Base-by-base conservation (phyloP, 2,113 vertebrate genomes). In the Dryoscopus gambensis region DNA sequence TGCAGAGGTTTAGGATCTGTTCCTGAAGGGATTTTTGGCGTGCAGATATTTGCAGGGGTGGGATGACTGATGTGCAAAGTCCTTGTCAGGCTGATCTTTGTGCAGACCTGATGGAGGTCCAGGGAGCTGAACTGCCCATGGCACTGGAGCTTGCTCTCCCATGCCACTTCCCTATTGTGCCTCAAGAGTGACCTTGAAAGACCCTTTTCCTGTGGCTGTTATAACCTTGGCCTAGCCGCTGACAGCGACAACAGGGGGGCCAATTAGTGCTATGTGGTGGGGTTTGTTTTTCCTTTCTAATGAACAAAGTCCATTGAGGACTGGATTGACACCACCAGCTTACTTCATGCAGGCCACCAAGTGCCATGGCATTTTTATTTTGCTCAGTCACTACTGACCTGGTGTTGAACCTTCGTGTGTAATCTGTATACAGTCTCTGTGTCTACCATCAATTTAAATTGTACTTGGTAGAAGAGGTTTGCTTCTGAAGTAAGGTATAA, bases 161-260 rank as follows among this genome's bases (percentile, higher is more conserved):
- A 2, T 68, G 81, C 56, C 3, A 3, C 75, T 90, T 84, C 33
- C 52, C 59, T 52, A 3, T 63, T 86, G 75, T 94, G 67, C 55
- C 37, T 91, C 84, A 12, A 37, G 5, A 25, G 28, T 81, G 95
- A 95, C 95, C 92, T 93, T 42, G 59, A 67, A 90, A 80, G 71
- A 90, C 75, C 50, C 75, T 88, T 91, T 83, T 85, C 65, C 69
- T 23, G 7, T 85, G 75, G 33, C 78, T 17, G 6, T 63, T 94
- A 11, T 11, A 95, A 88, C 85, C 39, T 88, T 91, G 90, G 78
- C 52, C 82, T 95, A 55, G 79, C 59, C 1, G 18, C 85, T 84
- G 75, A 81, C 75, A 74, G 63, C 74, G 82, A 77, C 95, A 93
- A 86, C 47, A 30, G 84, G 92, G 68, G 79, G 93, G 87, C 95